These are phyloP conservation scores for Linnaemya vulpina DNA, from an alignment of 2,888 invertebrate genomes.

Conservation along the genomic window DNA sequence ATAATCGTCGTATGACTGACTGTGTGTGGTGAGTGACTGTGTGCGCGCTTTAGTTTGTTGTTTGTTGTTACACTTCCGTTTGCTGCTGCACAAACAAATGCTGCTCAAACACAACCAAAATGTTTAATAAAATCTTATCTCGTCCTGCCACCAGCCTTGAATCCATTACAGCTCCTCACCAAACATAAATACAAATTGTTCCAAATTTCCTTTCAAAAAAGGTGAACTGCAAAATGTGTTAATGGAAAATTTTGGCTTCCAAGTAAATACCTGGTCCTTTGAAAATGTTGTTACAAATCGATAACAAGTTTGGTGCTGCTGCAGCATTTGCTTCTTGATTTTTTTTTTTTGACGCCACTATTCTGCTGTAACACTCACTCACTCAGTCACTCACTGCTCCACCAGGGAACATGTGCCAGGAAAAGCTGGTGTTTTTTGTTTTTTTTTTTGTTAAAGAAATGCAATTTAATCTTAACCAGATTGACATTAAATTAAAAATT, in stretches of 20 bases:
- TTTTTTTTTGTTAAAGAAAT: neutral
- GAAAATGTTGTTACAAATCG: neutral
- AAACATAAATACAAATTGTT: conserved; percentile 11
- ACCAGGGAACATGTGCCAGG: neutral
- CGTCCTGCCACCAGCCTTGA: conserved; percentile 50
- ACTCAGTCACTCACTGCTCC: too few relatives aligned
- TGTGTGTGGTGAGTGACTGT: neutral
- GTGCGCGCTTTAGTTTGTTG: conserved; percentile 9
- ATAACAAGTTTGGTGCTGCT: neutral
- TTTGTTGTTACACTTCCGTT: conserved; percentile 53
- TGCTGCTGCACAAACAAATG: conserved; percentile 27
- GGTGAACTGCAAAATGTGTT: neutral
- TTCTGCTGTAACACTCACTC: neutral
- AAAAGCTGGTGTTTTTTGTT: neutral
- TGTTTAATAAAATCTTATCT: conserved; percentile 26
- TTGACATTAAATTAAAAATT: conserved; percentile 31
- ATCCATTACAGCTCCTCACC: conserved; percentile 21
- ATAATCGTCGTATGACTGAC: conserved; percentile 21
- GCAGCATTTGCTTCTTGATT: too few relatives aligned
- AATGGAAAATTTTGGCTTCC: neutral
- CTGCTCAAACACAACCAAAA: conserved; percentile 20
- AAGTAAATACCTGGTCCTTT: neutral
- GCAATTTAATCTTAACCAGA: conserved; percentile 15
- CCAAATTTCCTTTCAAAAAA: neutral
- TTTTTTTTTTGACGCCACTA: conserved; percentile 25